phyloP scores from a whole-genome alignment of 2,113 vertebrate genomes.

The Orientallactaga bullata region DNA sequence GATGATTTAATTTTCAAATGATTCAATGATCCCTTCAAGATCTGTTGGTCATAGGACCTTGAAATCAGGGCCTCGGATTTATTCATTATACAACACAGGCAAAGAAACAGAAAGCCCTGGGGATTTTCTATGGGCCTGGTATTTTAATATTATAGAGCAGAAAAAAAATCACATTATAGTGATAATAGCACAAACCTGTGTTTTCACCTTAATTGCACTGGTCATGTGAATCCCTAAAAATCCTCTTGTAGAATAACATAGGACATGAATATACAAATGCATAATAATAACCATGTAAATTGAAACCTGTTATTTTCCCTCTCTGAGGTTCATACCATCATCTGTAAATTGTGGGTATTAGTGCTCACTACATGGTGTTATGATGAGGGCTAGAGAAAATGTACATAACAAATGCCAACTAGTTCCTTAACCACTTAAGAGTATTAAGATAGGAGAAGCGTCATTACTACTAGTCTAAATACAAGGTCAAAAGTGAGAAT shows the following conservation, averaged over 20 bases:
- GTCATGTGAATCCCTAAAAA: neutral
- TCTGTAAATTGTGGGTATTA: constrained; percentile 41
- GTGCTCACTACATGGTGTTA: constrained; percentile 2
- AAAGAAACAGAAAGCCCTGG: neutral
- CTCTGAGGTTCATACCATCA: neutral
- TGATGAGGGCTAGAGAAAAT: neutral
- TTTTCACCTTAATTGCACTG: constrained; percentile 25
- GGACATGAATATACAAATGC: constrained; percentile 20
- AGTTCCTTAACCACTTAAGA: constrained; percentile 4
- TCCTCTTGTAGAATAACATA: neutral
- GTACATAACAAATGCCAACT: neutral
- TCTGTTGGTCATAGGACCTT: neutral
- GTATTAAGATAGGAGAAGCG: neutral
- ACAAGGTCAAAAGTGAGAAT: constrained; percentile 57
- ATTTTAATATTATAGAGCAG: neutral
- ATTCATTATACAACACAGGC: neutral
- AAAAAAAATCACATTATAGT: neutral
- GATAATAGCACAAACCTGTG: neutral
- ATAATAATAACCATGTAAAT: neutral
- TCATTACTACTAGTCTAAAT: constrained; percentile 1
- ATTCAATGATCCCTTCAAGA: constrained; percentile 18
- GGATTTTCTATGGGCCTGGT: neutral
- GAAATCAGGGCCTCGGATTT: constrained; percentile 23
- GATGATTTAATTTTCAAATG: neutral
- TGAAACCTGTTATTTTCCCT: neutral